Evolutionary conservation across 2,113 vertebrate species (phyloP), one percentile per base, ranked within the genome.

Genomic region (Pionites leucogaster): DNA sequence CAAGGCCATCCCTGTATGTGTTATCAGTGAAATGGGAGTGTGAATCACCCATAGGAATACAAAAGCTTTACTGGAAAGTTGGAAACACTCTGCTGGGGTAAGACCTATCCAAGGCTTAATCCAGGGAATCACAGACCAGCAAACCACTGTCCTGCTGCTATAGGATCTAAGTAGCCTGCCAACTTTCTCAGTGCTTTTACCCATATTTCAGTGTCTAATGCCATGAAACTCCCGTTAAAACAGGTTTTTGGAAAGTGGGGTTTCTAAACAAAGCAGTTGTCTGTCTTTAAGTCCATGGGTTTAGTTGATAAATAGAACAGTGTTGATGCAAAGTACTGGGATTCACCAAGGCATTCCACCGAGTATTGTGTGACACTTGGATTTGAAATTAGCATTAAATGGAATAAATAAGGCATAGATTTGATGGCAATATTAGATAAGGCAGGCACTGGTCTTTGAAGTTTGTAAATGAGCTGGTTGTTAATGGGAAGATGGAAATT

Each of bases 391-490:
- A 95, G 62, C 89, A 87, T 95, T 44, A 83, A 88, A 53, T 60
- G 50, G 50, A 50, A 81, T 67, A 60, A 91, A 89, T 91, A 35
- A 86, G 77, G 74, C 39, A 64, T 82, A 82, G 13, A 60, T 95
- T 82, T 68, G 94, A 92, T 96, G 86, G 44, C 94, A 96, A 91
- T 95, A 93, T 50, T 50, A 84, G 96, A 96, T 96, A 96, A 95
- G 81, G 65, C 57, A 55, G 65, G 50, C 29, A 3, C n/a, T 33
- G 80, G 39, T 50, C 86, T 95, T 96, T 96, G 93, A 96, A 95
- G 89, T 84, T 84, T 7, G 42, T 75, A 95, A 92, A 95, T 84
- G 91, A 95, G 69, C 86, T 79, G 89, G 60, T 64, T 88, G 75
- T 49, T 85, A 81, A 75, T 89, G 86, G 83, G 77, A 86, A 97